Conservation (phyloP, 2,797 vertebrate species). For the Paguma larvata region DNA sequence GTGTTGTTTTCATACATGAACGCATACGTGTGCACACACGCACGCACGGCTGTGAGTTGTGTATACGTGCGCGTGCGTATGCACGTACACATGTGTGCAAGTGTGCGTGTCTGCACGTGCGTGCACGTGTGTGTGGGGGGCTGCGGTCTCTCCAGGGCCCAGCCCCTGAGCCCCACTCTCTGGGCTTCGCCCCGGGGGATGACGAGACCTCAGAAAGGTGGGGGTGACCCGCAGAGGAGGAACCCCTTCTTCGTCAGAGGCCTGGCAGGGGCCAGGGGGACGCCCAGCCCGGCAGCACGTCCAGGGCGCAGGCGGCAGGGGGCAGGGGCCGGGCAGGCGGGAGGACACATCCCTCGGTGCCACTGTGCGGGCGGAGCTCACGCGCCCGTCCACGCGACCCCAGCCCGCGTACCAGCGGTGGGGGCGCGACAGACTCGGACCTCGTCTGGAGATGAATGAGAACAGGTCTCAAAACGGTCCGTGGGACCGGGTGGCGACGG, state of each 20-base stretch:
- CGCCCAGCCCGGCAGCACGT: accelerated
- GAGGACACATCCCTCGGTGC: accelerated
- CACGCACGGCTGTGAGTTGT: too few species aligned
- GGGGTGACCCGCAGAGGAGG: background rate
- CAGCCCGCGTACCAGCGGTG: accelerated
- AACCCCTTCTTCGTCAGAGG: background rate
- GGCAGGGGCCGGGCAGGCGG: accelerated
- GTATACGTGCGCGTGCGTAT: background rate
- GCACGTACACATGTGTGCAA: too few species aligned
- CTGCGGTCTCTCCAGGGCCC: accelerated
- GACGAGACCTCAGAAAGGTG: background rate
- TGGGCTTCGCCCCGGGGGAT: background rate
- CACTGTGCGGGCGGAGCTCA: accelerated
- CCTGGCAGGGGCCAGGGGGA: too few species aligned
- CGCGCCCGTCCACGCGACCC: accelerated
- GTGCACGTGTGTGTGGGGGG: background rate
- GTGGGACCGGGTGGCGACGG: too few species aligned
- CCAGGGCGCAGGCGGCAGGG: background rate
- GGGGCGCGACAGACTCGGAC: background rate
- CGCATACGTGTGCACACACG: accelerated
- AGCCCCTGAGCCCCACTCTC: background rate
- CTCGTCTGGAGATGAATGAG: background rate
- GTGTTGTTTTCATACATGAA: too few species aligned
- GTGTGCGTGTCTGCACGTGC: too few species aligned
- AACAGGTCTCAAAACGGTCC: accelerated